These are phyloP conservation scores for Siniperca knerii DNA, from an alignment of 2,113 vertebrate species.

Conservation along the genomic window DNA sequence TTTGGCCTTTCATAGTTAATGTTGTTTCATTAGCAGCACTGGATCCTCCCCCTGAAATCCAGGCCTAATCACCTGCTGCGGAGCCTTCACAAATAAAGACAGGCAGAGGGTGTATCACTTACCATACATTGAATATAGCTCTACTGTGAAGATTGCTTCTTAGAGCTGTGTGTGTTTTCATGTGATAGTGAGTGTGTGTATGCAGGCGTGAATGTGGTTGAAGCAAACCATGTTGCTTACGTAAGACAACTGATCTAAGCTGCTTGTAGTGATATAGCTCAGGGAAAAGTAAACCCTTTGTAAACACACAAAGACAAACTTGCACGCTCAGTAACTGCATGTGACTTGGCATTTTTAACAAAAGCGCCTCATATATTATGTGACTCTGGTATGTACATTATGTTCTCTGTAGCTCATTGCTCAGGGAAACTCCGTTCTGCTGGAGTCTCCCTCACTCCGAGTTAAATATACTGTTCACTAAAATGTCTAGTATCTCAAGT, in stretches of 20 bases:
- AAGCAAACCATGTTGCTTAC: conserved; percentile 36
- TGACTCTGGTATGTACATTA: not conserved
- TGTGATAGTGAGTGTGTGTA: not conserved
- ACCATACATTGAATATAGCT: conserved; percentile 71
- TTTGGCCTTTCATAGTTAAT: conserved; percentile 50
- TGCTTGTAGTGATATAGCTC: conserved; percentile 42
- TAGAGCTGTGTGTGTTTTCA: conserved; percentile 10
- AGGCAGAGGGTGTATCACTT: conserved; percentile 51
- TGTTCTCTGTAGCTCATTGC: conserved; percentile 41
- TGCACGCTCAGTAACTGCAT: conserved; percentile 11
- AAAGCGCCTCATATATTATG: conserved; percentile 20
- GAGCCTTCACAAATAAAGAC: conserved; percentile 55
- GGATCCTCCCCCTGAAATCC: conserved; percentile 17
- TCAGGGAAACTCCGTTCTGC: conserved; percentile 5
- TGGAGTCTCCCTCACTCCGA: not conserved
- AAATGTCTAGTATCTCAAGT: not conserved
- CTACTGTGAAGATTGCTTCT: conserved; percentile 61
- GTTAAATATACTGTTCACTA: not conserved
- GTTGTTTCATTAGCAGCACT: conserved; percentile 51
- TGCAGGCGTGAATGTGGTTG: not conserved
- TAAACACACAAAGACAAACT: conserved; percentile 8
- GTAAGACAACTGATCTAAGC: conserved; percentile 53
- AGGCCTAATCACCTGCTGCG: conserved; percentile 59
- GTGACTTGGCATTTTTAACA: conserved; percentile 46
- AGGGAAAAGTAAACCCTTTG: conserved; percentile 41